Evolutionary conservation across 2,888 invertebrate species (phyloP).

Genomic region (Hanleya hanleyi): DNA sequence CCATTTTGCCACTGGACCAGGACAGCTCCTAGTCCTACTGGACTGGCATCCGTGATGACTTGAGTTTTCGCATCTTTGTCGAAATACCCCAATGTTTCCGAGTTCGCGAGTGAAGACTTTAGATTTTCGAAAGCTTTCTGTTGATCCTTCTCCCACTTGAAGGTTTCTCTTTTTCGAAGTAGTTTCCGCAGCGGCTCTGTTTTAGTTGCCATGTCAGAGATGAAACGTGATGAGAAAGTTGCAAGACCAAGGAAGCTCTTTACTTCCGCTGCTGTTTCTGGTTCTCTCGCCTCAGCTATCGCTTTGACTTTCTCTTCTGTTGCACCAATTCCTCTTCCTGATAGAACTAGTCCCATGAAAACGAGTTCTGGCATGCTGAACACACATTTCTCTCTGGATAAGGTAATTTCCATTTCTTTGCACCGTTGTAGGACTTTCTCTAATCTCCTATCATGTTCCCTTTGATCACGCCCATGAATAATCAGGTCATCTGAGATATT

Average conservation of each 20-base stretch:
- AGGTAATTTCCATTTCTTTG: constrained; percentile 13
- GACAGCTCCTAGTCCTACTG: constrained; percentile 24
- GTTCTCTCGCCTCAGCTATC: background rate
- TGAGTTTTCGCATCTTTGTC: constrained; percentile 15
- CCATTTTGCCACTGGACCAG: constrained; percentile 19
- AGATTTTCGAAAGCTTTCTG: constrained; percentile 18
- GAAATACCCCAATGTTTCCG: constrained; percentile 23
- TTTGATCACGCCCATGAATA: constrained; percentile 29
- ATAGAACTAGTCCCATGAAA: constrained; percentile 19
- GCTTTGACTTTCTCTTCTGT: constrained; percentile 15
- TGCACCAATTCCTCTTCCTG: background rate
- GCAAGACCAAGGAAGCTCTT: constrained; percentile 33
- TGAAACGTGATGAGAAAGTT: constrained; percentile 28
- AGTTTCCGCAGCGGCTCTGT: constrained; percentile 26
- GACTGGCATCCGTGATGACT: constrained; percentile 18
- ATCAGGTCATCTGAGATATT: constrained; percentile 44
- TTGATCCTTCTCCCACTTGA: constrained; percentile 19
- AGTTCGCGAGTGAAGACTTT: constrained; percentile 11
- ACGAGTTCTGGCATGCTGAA: constrained; percentile 17
- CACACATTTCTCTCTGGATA: constrained; percentile 24
- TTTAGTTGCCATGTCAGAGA: constrained; percentile 34
- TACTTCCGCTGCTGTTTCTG: constrained; percentile 3
- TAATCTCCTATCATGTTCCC: constrained; percentile 34
- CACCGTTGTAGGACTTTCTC: constrained; percentile 16
- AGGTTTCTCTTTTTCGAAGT: constrained; percentile 10